Evolutionary conservation across 2,888 invertebrate genomes (phyloP), one percentile per base, ranked within the genome.

Genomic region (Protodeltote pygarga): DNA sequence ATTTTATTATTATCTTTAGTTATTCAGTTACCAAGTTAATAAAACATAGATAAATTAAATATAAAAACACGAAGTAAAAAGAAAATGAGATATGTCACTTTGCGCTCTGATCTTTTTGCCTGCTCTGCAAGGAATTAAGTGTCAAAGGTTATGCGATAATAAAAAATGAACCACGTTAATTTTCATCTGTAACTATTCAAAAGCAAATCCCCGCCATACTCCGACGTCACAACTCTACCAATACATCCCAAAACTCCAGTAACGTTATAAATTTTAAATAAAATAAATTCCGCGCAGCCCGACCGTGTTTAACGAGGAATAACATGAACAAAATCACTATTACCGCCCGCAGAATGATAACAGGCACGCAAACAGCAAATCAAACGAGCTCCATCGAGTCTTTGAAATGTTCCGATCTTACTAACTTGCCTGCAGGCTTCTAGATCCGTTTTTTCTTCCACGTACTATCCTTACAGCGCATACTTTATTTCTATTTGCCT

Each of bases 401-500:
- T 61, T 51, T 68, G 50, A 63, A 67, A 47, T 46, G 41, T 58
- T 49, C 34, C 48, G 49, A 59, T 48, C 62, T 69, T 57, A 62
- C 62, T 59, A 65, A 70, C 67, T 65, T 47, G 71, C 76, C 77
- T 75, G 68, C 68, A 81, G 81, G 81, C 81, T 79, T 78, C 74
- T 71, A 75, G 79, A 81, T 77, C 71, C 75, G 77, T 76, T 86
- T 88, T 88, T 88, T 85, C 82, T 80, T 81, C 77, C 73, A 81
- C 85, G 79, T 81, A 85, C 82, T 81, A 77, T 85, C 85, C 87
- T 88, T 86, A 83, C 84, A 80, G 85, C 84, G 85, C 85, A 83
- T 87, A 91, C 88, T 90, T 90, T 89, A 91, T 90, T 90, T 91
- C 89, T 90, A 91, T 89, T 91, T 90, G 87, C 81, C 85, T 81